Base-by-base conservation (phyloP, 2,888 invertebrate genomes). In the Luffia ferchaultella region DNA sequence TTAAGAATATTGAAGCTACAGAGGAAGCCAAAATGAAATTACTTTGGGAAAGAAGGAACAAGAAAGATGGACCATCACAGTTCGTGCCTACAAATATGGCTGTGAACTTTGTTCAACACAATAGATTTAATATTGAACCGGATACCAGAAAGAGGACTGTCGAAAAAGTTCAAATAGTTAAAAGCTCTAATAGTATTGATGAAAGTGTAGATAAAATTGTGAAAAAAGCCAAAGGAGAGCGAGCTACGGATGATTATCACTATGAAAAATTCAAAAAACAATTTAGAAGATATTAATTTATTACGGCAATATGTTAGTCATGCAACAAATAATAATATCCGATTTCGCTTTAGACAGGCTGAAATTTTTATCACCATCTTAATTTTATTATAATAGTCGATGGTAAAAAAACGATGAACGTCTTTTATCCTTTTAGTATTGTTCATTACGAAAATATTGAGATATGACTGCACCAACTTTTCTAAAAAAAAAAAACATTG, bases 81-180 rank as follows among this genome's bases (percentile, higher is more conserved):
- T 97, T 98, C 87, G 97, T 98, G 0, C 98, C 98, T 0, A 96
- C 96, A 16, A 98, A 98, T 70, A 96, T 98, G 93, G 97, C 98
- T 12, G 97, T 97, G 0, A 98, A 98, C 79, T 98, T 98, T 85
- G 96, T 96, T 41, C 97, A 98, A 64, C 97, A 98, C 68, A 97
- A 97, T 75, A 87, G 97, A 87, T 97, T 97, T 76, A 97, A 96
- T 71, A 92, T 97, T 56, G 96, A 97, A 61, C 89, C 88, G 55
- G 78, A 86, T 46, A 88, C 62, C 55, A 88, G 87, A 62, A 88
- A 87, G 58, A 88, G 87, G 62, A 86, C 86, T 67, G 77, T 79
- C 56, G 89, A 80, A 42, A 88, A 88, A 54, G 70, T 70, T 12
- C 60, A 68, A 9, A 83, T 86, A 58, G 60, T 68, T 52, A 73